A percentile compares a stretch with the other conserved stretches of the same genome.
Conservation (phyloP, 2,113 vertebrate genomes). For the Epinephelus fuscoguttatus region DNA sequence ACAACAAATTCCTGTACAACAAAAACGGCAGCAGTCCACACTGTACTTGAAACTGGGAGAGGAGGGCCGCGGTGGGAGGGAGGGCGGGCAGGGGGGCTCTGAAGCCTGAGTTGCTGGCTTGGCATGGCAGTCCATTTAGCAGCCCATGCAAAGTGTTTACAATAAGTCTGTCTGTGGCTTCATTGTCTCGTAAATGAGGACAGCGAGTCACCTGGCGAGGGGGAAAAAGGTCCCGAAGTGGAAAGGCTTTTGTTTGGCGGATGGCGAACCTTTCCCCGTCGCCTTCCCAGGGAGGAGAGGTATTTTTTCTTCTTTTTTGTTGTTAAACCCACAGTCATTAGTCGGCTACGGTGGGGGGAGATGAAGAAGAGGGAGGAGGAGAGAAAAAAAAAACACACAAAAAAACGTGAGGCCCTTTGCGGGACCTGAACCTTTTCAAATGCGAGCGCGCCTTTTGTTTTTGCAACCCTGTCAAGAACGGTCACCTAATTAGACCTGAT, state of each 20-base stretch:
- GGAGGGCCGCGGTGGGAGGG: not conserved
- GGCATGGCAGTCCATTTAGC: slow-evolving; percentile 70
- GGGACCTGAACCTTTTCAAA: slow-evolving; percentile 94
- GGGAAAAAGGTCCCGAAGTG: slow-evolving; percentile 89
- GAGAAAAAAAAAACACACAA: not conserved
- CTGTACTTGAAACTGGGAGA: slow-evolving; percentile 52
- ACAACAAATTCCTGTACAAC: slow-evolving; percentile 68
- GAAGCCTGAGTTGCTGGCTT: slow-evolving; percentile 35
- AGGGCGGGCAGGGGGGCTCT: not conserved
- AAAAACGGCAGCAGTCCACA: slow-evolving; percentile 41
- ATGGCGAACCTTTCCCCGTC: slow-evolving; percentile 75
- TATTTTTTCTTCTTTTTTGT: slow-evolving; percentile 71
- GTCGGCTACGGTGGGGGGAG: slow-evolving; percentile 62
- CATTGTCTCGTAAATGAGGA: slow-evolving; percentile 84
- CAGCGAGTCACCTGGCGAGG: slow-evolving; percentile 92
- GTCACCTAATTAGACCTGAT: slow-evolving; percentile 99
- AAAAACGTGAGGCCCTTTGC: slow-evolving; percentile 89
- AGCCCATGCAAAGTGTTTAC: slow-evolving; percentile 83
- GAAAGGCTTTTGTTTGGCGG: slow-evolving; percentile 89
- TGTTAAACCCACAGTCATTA: slow-evolving; percentile 93
- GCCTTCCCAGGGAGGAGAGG: slow-evolving; percentile 72
- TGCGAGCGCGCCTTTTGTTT: slow-evolving; percentile 93
- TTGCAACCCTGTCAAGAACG: slow-evolving; percentile 93
- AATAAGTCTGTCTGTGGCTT: slow-evolving; percentile 84
- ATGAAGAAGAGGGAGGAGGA: slow-evolving; percentile 65